A percentile compares a stretch with the other conserved stretches of the same genome.
These are phyloP conservation scores for Brassicogethes aeneus DNA, from an alignment of 2,888 invertebrate species.

Conservation along the genomic window DNA sequence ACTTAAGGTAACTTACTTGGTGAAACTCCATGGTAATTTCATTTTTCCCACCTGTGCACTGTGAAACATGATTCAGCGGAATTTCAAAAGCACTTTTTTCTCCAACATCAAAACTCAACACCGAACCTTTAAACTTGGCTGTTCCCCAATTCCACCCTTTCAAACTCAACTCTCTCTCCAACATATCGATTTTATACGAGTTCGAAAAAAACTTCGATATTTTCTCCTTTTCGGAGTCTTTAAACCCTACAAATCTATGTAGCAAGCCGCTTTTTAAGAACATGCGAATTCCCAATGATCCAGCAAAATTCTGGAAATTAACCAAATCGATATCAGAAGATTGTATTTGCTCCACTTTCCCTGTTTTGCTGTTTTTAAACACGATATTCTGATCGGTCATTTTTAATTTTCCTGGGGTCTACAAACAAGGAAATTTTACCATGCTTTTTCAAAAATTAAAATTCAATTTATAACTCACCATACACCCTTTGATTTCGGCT, in stretches of 20 bases:
- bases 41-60: conserved; percentile 93
- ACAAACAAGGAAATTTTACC: conserved; percentile 23
- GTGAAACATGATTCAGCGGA: conserved; percentile 90
- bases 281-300: conserved; percentile 81
- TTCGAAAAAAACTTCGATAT: conserved; percentile 79
- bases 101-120: conserved; percentile 77
- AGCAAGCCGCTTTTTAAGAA: conserved; percentile 83
- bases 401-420: conserved; percentile 89
- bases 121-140: conserved; percentile 84
- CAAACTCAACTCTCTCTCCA: conserved; percentile 85
- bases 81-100: conserved; percentile 80
- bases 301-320: conserved; percentile 87
- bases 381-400: conserved; percentile 83
- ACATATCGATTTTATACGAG: conserved; percentile 76
- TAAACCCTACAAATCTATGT: conserved; percentile 90
- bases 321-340: conserved; percentile 80
- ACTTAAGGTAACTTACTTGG: conserved; percentile 49
- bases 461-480: conserved; percentile 58
- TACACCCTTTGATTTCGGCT: conserved; percentile 75
- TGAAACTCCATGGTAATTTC: conserved; percentile 98
- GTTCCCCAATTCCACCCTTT: conserved; percentile 99
- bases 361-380: conserved; percentile 94
- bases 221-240: conserved; percentile 90
- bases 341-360: conserved; percentile 87
- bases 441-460: no score